These are phyloP conservation scores for Nibea coibor DNA, from an alignment of 2,113 vertebrate species.

Conservation along the genomic window DNA sequence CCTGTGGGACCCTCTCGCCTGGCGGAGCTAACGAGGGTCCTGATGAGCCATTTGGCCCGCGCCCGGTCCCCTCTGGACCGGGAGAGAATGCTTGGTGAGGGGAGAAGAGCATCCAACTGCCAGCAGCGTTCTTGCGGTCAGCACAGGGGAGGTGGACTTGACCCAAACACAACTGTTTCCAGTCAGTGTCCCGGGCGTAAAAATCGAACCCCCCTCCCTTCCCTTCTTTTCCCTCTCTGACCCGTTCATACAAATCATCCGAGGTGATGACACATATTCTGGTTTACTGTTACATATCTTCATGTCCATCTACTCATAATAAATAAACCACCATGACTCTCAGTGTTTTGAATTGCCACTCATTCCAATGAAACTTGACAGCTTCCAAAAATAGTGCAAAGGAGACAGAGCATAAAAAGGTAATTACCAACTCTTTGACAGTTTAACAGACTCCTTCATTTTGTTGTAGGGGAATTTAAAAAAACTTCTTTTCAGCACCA, in stretches of 20 bases:
- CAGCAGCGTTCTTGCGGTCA: slow-evolving; percentile 61
- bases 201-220: slow-evolving; percentile 2
- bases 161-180: slow-evolving; percentile 73
- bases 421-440: background rate
- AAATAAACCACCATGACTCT: background rate
- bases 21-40: background rate
- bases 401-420: background rate
- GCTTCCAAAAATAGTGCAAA: too few relatives aligned
- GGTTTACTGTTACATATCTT: slow-evolving; percentile 4
- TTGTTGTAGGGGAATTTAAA: background rate
- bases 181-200: slow-evolving; percentile 53
- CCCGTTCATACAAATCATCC: slow-evolving; percentile 24
- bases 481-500: background rate
- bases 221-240: background rate
- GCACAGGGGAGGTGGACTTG: slow-evolving; percentile 49
- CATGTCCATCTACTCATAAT: background rate
- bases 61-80: background rate
- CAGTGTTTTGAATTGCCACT: background rate
- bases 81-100: slow-evolving; percentile 27
- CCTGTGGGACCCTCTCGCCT: background rate
- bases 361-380: background rate
- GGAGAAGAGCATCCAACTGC: slow-evolving; percentile 24
- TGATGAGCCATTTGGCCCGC: slow-evolving; percentile 41
- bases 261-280: slow-evolving; percentile 9
- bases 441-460: background rate